Evolutionary conservation across 2,797 vertebrate species (phyloP), one percentile per base, ranked within the genome.

Genomic region (Amphiprion clarkii): DNA sequence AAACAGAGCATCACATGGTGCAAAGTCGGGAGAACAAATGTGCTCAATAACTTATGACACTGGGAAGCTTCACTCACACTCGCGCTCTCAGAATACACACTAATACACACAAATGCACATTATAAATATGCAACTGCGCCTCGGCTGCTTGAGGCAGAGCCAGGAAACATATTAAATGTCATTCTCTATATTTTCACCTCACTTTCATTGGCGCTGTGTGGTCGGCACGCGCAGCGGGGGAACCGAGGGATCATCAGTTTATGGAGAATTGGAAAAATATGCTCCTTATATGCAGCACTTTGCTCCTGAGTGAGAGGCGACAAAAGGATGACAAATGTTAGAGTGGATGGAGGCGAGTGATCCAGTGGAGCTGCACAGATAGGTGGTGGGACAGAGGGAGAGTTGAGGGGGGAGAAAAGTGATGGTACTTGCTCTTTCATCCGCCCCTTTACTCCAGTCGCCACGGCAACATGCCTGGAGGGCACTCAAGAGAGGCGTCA

Each of bases 391-490:
- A 87, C 79, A 66, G 87, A 1, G 27, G 19, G 57, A 1, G 27
- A 23, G 57, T 7, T 16, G 56, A 58, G 48, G 48, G 21, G 25
- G 42, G 21, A 52, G 53, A 60, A 71, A 77, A 74, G 84, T 76
- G 70, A 61, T 87, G 81, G 53, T 70, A 71, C 84, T 88, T 83
- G 87, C 71, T 86, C 84, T 88, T 88, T 92, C 87, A 92, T 90
- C 82, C 81, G 10, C 87, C 87, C 88, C 69, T 91, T 90, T 88
- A 89, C 92, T 92, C 85, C 83, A 84, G 92, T 95, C 91, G 65
- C 94, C 93, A 93, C 87, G 89, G 93, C 93, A 93, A 94, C 93
- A 79, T 93, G 90, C 90, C 94, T 86, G 81, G 80, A 87, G 92
- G 93, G 90, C 83, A 88, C 90, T 84, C 90, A 65, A 74, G 91